Evolutionary conservation across 2,888 invertebrate genomes (phyloP).

Genomic region (Eupithecia dodoneata): DNA sequence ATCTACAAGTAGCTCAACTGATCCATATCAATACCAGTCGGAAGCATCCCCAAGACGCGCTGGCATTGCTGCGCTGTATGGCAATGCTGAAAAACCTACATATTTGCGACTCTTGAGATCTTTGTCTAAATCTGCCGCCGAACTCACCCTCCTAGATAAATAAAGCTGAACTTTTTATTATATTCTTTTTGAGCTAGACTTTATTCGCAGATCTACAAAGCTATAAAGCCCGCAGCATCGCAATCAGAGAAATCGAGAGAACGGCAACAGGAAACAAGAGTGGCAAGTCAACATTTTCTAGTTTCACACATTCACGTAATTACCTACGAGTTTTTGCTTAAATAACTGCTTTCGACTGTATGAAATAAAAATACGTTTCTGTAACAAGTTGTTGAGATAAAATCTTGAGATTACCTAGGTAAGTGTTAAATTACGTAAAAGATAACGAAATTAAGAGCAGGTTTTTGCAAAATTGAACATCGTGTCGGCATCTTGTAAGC

Average conservation of each 20-base stretch:
- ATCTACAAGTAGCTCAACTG: too few species aligned
- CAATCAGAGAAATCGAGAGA: constrained; percentile 4
- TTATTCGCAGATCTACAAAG: not conserved
- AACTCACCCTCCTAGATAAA: too few species aligned
- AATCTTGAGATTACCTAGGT: constrained; percentile 26
- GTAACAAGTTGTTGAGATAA: constrained; percentile 30
- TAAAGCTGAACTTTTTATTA: not conserved
- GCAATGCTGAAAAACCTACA: too few species aligned
- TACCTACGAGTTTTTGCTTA: constrained; percentile 15
- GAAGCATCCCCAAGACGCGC: too few species aligned
- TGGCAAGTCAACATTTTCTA: constrained; percentile 13
- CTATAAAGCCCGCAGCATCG: not conserved
- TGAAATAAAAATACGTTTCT: constrained; percentile 16
- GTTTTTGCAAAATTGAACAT: constrained; percentile 23
- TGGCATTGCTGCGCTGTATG: too few species aligned
- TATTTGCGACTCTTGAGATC: too few species aligned
- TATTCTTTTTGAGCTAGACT: not conserved
- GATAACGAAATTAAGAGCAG: constrained; percentile 22
- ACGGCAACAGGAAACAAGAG: constrained; percentile 15
- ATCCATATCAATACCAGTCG: too few species aligned
- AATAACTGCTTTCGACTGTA: constrained; percentile 19
- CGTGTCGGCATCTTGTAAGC: constrained; percentile 14
- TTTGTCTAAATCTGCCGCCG: too few species aligned
- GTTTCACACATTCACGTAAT: constrained; percentile 19
- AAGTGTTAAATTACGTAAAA: constrained; percentile 19